These are phyloP conservation scores for Odontothrips loti DNA, from an alignment of 2,888 invertebrate species.

Conservation along the genomic window DNA sequence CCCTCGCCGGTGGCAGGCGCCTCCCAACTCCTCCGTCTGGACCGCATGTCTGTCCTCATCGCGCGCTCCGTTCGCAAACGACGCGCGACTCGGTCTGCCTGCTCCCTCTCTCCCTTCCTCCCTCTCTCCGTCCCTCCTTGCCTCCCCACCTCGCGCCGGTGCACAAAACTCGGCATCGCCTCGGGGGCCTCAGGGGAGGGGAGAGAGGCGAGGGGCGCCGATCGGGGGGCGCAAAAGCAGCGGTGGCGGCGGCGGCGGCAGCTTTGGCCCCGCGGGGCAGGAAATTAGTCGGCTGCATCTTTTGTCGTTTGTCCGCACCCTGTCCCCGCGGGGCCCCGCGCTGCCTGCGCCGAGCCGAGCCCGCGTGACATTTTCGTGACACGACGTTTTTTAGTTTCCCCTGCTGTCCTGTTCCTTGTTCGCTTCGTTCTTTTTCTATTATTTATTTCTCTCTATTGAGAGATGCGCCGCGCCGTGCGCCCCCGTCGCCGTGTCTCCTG, in stretches of 20 bases:
- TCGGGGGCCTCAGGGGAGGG: too few species aligned
- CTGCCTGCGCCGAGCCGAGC: too few species aligned
- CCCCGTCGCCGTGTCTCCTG: not conserved
- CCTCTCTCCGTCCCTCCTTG: conserved; percentile 1
- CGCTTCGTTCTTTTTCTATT: not conserved
- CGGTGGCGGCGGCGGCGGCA: not conserved
- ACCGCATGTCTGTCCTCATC: not conserved
- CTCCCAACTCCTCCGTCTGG: not conserved
- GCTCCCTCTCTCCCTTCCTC: not conserved
- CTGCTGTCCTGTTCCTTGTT: too few species aligned
- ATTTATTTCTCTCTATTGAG: not conserved
- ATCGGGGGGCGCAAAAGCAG: not conserved
- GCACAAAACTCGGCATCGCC: not conserved
- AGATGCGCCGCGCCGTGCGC: not conserved
- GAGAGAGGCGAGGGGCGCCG: not conserved
- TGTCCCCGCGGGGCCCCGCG: not conserved
- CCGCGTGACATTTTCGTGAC: conserved; percentile 10
- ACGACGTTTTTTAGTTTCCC: not conserved
- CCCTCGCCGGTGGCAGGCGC: not conserved
- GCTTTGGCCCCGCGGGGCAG: not conserved
- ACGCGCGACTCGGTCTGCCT: not conserved
- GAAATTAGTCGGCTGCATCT: conserved; percentile 23
- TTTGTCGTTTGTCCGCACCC: conserved; percentile 13
- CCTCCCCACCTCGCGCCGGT: not conserved
- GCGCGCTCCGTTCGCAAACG: not conserved